Percentiles rank a stretch among this genome's conserved stretches.
These are phyloP conservation scores for Xylota segnis DNA, from an alignment of 2,888 invertebrate species.

Conservation along the genomic window DNA sequence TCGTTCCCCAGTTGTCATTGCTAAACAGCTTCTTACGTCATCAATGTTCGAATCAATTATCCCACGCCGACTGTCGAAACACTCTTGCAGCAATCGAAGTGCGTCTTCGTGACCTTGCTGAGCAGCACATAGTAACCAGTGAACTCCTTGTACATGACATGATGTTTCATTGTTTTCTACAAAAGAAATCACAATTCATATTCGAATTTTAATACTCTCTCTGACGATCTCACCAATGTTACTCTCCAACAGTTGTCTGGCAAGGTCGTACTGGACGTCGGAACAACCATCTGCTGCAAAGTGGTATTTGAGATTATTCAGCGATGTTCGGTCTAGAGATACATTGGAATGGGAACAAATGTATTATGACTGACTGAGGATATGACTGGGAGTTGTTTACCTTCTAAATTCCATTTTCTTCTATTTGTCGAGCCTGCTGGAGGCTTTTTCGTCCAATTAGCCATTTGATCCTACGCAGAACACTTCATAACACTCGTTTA, in stretches of 20 bases:
- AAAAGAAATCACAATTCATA: background rate
- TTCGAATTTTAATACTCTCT: background rate
- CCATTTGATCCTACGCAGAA: constrained; percentile 79
- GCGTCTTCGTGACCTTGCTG: constrained; percentile 96
- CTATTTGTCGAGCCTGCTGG: constrained; percentile 81
- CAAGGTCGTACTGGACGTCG: constrained; percentile 94
- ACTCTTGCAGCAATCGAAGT: constrained; percentile 88
- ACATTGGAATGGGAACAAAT: constrained; percentile 33
- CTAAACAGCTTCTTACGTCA: constrained; percentile 91
- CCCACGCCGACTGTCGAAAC: constrained; percentile 89
- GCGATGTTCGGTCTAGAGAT: constrained; percentile 82
- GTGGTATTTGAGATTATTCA: constrained; percentile 86
- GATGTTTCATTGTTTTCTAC: constrained; percentile 80
- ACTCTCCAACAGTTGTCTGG: constrained; percentile 92
- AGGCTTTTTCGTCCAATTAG: constrained; percentile 83
- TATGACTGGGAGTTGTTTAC: constrained; percentile 77
- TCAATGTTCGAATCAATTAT: constrained; percentile 90
- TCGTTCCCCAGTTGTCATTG: constrained; percentile 94
- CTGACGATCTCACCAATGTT: constrained; percentile 87
- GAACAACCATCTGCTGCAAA: constrained; percentile 95
- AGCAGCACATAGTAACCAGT: constrained; percentile 96
- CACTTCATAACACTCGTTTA: constrained; percentile 64
- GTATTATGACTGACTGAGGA: constrained; percentile 17
- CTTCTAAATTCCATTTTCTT: constrained; percentile 84
- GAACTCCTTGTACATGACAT: constrained; percentile 90